Evolutionary conservation across 2,113 vertebrate species (phyloP), one percentile per base, ranked within the genome.

Genomic region (Dromaius novaehollandiae): DNA sequence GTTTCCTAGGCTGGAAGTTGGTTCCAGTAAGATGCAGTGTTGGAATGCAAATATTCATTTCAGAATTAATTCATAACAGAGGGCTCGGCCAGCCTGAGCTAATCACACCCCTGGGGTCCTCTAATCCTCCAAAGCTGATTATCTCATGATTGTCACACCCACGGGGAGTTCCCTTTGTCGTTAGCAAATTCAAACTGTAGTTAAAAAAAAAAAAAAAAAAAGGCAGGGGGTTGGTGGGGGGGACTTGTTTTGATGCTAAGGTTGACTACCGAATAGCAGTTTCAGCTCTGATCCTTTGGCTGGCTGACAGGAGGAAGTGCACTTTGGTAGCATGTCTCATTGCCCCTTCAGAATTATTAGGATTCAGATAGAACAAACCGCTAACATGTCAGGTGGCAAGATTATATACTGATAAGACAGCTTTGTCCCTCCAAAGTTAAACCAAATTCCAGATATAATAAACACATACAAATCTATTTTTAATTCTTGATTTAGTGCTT

Each of bases 21-120:
- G 40, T 91, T 84, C 77, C 58, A 78, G 78, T 94, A 40, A 53
- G 82, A 78, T 64, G 71, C 55, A 69, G 82, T 46, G 53, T 17
- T 90, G 94, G 94, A 95, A 97, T 88, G 93, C 85, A 88, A 97
- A 92, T 95, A 83, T 76, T 97, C 75, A 93, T 94, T 95, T 97
- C 91, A 94, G 71, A 96, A 96, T 88, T 93, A 84, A 93, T 96
- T 95, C 66, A 90, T 87, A 81, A 92, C 85, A 95, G 86, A 97
- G 92, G 95, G 92, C 90, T 96, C 96, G 93, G 75, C 82, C 87
- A 91, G 89, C 91, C 84, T 96, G 90, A 87, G 82, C 69, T 95
- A 95, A 97, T 97, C 91, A 97, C 63, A 95, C 75, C 78, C 56
- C 63, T 95, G 90, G 85, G 90, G 71, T 92, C 92, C 91, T 92